Evolutionary conservation across 2,888 invertebrate species (phyloP).

Genomic region (Thymelicus lineola): DNA sequence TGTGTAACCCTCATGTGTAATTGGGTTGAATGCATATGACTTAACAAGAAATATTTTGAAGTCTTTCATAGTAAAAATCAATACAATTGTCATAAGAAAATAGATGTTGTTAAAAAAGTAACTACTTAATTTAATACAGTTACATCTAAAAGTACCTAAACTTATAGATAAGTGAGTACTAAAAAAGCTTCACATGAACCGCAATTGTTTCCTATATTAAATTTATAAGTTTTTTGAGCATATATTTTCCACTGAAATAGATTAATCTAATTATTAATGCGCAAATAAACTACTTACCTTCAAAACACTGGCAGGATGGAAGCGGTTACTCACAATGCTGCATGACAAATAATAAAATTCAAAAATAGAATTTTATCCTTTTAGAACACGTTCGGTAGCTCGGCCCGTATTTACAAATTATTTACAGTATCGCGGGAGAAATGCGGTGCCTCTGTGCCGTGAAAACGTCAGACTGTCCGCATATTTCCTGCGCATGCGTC

Average conservation of each 20-base stretch:
- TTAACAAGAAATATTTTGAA: not conserved
- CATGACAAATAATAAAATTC: slow-evolving; percentile 28
- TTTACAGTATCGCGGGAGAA: slow-evolving; percentile 66
- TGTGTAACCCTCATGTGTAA: slow-evolving; percentile 28
- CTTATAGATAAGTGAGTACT: not conserved
- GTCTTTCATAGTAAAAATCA: not conserved
- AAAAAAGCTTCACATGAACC: not conserved
- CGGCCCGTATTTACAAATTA: slow-evolving; percentile 61
- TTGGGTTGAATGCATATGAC: not conserved
- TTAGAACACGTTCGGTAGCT: slow-evolving; percentile 14
- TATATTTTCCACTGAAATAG: slow-evolving; percentile 10
- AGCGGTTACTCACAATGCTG: slow-evolving; percentile 33
- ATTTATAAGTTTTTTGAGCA: not conserved
- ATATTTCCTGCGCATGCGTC: slow-evolving; percentile 70
- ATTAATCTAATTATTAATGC: slow-evolving; percentile 30
- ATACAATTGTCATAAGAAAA: not conserved
- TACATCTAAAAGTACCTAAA: too few species aligned
- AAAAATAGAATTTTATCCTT: slow-evolving; percentile 24
- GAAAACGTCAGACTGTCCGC: slow-evolving; percentile 77
- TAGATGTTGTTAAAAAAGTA: not conserved
- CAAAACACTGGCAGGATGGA: slow-evolving; percentile 25
- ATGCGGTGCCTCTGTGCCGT: slow-evolving; percentile 60
- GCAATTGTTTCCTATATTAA: not conserved
- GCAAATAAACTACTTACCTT: slow-evolving; percentile 37
- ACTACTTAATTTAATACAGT: too few species aligned